Conservation (phyloP, 2,113 vertebrate species). For the Alligator sinensis region DNA sequence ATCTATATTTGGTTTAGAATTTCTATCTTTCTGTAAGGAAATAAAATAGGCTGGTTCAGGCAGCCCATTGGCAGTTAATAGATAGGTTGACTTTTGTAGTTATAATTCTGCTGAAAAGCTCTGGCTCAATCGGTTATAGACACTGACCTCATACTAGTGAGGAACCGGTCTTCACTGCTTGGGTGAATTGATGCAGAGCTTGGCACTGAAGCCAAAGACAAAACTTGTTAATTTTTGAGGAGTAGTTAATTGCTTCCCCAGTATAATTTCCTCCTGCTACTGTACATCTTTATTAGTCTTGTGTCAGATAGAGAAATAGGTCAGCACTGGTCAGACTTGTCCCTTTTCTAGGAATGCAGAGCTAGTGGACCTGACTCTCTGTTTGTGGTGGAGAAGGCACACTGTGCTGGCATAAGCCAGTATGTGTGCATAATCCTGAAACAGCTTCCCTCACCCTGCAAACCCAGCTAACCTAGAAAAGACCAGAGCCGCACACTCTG, state of each 20-base stretch:
- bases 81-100: neutral
- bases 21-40: neutral
- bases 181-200: neutral
- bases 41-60: neutral
- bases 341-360: neutral
- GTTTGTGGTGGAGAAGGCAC: neutral
- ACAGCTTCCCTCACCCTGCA: neutral
- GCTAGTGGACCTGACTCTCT: neutral
- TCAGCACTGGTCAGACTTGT: neutral
- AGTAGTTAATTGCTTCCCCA: neutral
- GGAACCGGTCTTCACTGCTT: neutral
- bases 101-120: neutral
- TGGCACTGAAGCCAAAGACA: neutral
- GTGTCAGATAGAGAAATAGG: neutral
- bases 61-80: neutral
- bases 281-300: neutral
- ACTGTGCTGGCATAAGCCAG: neutral
- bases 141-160: neutral
- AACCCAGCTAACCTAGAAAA: neutral
- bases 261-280: neutral
- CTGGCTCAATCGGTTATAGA: neutral
- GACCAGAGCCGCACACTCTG: neutral
- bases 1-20: neutral
- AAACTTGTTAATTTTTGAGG: neutral
- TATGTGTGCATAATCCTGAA: neutral